phyloP scores from a whole-genome alignment of 2,888 invertebrate species.

The Dicyrtomina minuta region DNA sequence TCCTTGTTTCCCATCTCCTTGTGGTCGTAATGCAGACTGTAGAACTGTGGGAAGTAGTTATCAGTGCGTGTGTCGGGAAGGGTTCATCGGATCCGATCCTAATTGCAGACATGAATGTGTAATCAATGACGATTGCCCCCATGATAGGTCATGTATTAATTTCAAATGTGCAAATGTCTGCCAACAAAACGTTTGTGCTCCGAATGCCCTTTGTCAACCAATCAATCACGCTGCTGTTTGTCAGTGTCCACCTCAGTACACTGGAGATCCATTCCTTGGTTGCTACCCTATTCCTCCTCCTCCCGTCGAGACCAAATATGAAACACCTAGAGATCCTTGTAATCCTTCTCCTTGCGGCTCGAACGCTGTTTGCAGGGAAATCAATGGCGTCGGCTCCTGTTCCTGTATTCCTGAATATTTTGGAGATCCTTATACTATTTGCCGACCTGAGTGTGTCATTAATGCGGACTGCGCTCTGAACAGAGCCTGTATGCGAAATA shows the following conservation, averaged over 20 bases:
- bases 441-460: constrained; percentile 72
- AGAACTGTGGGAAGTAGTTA: constrained; percentile 58
- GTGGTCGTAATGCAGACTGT: constrained; percentile 71
- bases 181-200: constrained; percentile 54
- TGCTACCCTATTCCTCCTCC: constrained; percentile 37
- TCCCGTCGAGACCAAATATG: constrained; percentile 24
- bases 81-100: constrained; percentile 68
- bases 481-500: constrained; percentile 56
- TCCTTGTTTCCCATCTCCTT: constrained; percentile 58
- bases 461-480: constrained; percentile 49
- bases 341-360: constrained; percentile 66
- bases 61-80: constrained; percentile 63
- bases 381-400: constrained; percentile 47
- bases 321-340: constrained; percentile 49
- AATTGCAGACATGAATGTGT: constrained; percentile 55
- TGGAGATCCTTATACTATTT: constrained; percentile 53
- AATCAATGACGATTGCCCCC: constrained; percentile 63
- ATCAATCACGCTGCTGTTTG: constrained; percentile 54
- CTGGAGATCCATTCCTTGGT: constrained; percentile 53
- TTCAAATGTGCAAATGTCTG: constrained; percentile 63
- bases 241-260: constrained; percentile 54
- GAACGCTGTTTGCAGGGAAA: constrained; percentile 54
- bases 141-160: constrained; percentile 71
- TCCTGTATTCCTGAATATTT: constrained; percentile 51
- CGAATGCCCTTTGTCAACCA: constrained; percentile 29